Evolutionary conservation across 2,113 vertebrate species (phyloP).

Genomic region (Thalassoma bifasciatum): DNA sequence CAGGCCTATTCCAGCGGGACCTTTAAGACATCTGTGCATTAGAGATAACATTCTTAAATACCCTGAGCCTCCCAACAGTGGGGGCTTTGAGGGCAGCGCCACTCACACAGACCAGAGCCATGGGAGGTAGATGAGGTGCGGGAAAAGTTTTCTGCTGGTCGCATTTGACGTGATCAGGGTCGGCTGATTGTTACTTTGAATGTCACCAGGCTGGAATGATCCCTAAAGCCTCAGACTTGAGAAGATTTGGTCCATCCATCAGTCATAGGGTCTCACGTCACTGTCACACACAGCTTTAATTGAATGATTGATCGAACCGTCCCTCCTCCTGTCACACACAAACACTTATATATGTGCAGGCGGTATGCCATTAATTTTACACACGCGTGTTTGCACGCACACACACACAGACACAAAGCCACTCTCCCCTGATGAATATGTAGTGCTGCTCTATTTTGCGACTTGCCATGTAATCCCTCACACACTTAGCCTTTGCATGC

Average conservation of each 20-base stretch:
- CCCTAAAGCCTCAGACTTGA: conserved; percentile 29
- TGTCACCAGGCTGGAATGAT: conserved; percentile 34
- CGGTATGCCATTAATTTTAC: conserved; percentile 35
- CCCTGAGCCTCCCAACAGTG: conserved; percentile 70
- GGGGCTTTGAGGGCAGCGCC: conserved; percentile 60
- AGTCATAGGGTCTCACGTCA: conserved; percentile 49
- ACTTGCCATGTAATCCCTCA: conserved; percentile 64
- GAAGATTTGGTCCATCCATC: conserved; percentile 54
- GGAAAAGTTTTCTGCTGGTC: conserved; percentile 45
- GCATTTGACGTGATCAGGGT: conserved; percentile 5
- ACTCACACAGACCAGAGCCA: conserved; percentile 35
- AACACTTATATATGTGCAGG: conserved; percentile 30
- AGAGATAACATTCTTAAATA: conserved; percentile 85
- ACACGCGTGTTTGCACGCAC: not conserved
- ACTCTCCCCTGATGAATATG: conserved; percentile 67
- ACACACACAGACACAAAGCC: not conserved
- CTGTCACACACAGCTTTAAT: conserved; percentile 56
- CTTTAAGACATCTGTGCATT: conserved; percentile 85
- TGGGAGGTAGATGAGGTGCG: conserved; percentile 15
- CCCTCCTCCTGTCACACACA: conserved; percentile 38
- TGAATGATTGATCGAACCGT: conserved; percentile 67
- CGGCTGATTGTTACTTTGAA: conserved; percentile 41
- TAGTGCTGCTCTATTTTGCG: conserved; percentile 61
- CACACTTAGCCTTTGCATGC: conserved; percentile 60
- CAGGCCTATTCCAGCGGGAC: conserved; percentile 80